A percentile compares a stretch with the other conserved stretches of the same genome.
These are phyloP conservation scores for Lacerta viridis DNA, from an alignment of 2,797 vertebrate genomes.

Conservation along the genomic window DNA sequence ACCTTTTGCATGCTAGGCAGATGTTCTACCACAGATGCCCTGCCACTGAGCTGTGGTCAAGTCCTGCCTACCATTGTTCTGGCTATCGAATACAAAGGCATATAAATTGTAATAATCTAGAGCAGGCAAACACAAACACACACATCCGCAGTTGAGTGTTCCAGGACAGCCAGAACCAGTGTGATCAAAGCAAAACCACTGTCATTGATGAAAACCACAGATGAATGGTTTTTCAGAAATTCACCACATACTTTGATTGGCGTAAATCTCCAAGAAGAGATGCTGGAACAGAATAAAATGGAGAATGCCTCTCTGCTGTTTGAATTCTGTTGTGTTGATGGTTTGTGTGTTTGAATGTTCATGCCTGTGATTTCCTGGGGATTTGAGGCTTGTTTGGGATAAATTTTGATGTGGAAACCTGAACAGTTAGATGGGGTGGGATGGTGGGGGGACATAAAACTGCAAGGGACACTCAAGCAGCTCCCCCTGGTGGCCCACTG, in stretches of 20 bases:
- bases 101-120: neutral
- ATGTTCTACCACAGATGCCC: too few relatives aligned
- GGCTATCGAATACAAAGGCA: neutral
- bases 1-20: too few relatives aligned
- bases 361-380: neutral
- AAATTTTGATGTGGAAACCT: neutral
- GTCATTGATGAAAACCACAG: neutral
- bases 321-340: neutral
- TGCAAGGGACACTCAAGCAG: neutral
- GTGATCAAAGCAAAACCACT: neutral
- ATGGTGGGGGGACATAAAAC: neutral
- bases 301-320: neutral
- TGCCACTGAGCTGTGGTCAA: neutral
- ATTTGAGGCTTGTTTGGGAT: neutral
- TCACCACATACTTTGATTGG: neutral
- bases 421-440: neutral
- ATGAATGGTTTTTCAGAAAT: neutral
- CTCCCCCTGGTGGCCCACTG: constrained; percentile 24
- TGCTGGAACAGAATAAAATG: neutral
- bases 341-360: neutral
- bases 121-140: too few relatives aligned
- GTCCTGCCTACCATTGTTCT: neutral
- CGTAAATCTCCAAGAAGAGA: neutral
- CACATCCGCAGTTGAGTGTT: neutral
- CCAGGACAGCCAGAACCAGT: neutral